phyloP scores from a whole-genome alignment of 1,140 invertebrate genomes.

The Temnothorax longispinosus region DNA sequence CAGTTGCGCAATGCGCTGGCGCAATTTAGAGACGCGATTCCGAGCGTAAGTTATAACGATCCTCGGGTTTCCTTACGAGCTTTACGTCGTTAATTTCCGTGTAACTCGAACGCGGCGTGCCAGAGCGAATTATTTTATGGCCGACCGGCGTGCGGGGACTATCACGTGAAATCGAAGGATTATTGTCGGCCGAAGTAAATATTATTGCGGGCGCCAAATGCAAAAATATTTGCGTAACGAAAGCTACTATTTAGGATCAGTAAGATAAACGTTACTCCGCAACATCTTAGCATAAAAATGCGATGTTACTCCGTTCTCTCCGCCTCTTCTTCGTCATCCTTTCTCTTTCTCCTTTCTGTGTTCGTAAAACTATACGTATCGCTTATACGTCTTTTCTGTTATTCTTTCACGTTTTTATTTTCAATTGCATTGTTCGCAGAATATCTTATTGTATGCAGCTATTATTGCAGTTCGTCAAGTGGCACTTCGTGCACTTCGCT shows the following conservation, averaged over 20 bases:
- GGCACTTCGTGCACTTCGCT: not conserved
- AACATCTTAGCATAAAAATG: slow-evolving; percentile 21
- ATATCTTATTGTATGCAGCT: not conserved
- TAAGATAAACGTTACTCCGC: not conserved
- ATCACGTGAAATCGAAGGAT: slow-evolving; percentile 28
- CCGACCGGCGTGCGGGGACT: not conserved
- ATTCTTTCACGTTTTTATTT: not conserved
- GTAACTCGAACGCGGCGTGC: slow-evolving; percentile 16
- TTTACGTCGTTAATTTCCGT: slow-evolving; percentile 22
- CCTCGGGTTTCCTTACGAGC: slow-evolving; percentile 9
- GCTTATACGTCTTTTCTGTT: not conserved
- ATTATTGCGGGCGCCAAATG: slow-evolving; percentile 17
- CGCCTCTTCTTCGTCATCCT: not conserved
- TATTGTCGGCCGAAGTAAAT: slow-evolving; percentile 23
- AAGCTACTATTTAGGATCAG: not conserved
- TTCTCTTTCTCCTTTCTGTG: not conserved
- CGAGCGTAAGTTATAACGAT: slow-evolving; percentile 25
- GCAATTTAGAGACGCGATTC: slow-evolving; percentile 6
- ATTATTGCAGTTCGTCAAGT: not conserved
- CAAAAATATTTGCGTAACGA: slow-evolving; percentile 32
- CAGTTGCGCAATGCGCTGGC: slow-evolving; percentile 20
- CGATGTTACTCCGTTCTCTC: not conserved
- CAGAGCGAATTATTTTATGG: slow-evolving; percentile 36
- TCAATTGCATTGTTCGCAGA: not conserved
- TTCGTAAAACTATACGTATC: not conserved